These are phyloP conservation scores for Apis florea DNA, from an alignment of 1,140 invertebrate genomes.

Conservation along the genomic window DNA sequence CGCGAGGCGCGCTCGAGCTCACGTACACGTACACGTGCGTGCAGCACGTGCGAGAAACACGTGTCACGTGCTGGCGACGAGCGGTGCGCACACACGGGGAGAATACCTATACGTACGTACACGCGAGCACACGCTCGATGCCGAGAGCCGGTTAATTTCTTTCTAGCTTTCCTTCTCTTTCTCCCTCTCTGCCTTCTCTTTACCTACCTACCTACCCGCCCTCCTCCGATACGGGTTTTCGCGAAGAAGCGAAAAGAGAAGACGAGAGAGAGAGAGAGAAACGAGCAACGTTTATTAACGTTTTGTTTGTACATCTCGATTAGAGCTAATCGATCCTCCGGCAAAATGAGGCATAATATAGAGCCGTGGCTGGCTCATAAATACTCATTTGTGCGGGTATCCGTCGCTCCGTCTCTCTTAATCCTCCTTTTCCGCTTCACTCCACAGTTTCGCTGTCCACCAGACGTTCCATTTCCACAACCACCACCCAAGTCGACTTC, in stretches of 20 bases:
- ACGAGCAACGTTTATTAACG: constrained; percentile 61
- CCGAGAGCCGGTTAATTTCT: constrained; percentile 30
- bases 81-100: not conserved
- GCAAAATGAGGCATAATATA: constrained; percentile 73
- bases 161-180: constrained; percentile 5
- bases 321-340: constrained; percentile 72
- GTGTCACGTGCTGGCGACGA: constrained; percentile 23
- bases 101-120: constrained; percentile 19
- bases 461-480: constrained; percentile 39
- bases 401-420: constrained; percentile 21
- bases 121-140: constrained; percentile 7
- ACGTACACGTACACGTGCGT: constrained; percentile 45
- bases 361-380: constrained; percentile 68
- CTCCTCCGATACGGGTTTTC: not conserved
- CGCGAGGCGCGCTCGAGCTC: constrained; percentile 17
- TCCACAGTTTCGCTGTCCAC: not conserved
- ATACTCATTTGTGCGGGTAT: constrained; percentile 74
- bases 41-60: constrained; percentile 49
- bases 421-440: not conserved
- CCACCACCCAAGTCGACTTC: constrained; percentile 70
- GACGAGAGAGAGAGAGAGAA: constrained; percentile 16
- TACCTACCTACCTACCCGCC: not conserved
- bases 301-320: constrained; percentile 72
- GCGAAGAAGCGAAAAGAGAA: constrained; percentile 25
- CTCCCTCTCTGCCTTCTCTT: not conserved